Evolutionary conservation across 2,797 vertebrate genomes (phyloP).

Genomic region (Adelosebastes latens): DNA sequence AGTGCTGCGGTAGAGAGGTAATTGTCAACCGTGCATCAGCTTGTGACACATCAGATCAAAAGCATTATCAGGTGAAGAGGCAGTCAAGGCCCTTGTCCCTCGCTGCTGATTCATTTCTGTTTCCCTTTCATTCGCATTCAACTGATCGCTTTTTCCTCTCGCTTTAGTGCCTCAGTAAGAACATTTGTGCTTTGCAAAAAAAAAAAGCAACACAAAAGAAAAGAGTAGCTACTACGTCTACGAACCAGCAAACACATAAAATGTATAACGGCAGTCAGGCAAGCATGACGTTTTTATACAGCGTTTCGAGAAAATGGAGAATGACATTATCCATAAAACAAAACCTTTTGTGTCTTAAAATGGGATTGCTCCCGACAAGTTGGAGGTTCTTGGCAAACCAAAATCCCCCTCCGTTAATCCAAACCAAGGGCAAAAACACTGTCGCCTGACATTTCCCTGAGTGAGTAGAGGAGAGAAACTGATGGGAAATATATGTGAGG

Average conservation of each 20-base stretch:
- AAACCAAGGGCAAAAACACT: conserved; percentile 29
- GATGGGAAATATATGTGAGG: conserved; percentile 7
- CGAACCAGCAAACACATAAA: neutral
- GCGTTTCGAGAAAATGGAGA: conserved; percentile 24
- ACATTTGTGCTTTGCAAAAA: neutral
- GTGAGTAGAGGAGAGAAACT: neutral
- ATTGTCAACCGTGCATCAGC: conserved; percentile 49
- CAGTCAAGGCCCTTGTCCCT: conserved; percentile 29
- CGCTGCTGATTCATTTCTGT: conserved; percentile 25
- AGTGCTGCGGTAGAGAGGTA: conserved; percentile 28
- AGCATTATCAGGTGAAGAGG: conserved; percentile 43
- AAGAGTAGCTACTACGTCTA: neutral
- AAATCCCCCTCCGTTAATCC: conserved; percentile 22
- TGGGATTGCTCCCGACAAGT: conserved; percentile 12
- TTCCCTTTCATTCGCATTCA: conserved; percentile 29
- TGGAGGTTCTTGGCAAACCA: conserved; percentile 27
- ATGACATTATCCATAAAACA: conserved; percentile 28
- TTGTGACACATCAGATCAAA: conserved; percentile 57
- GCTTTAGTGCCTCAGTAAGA: neutral
- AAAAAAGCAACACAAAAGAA: neutral
- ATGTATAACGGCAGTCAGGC: neutral
- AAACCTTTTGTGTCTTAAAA: conserved; percentile 28
- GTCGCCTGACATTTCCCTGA: conserved; percentile 8
- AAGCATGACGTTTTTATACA: neutral
- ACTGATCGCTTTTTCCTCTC: neutral